phyloP scores from a whole-genome alignment of 2,888 invertebrate genomes.

The Cantharis flavilabris region DNA sequence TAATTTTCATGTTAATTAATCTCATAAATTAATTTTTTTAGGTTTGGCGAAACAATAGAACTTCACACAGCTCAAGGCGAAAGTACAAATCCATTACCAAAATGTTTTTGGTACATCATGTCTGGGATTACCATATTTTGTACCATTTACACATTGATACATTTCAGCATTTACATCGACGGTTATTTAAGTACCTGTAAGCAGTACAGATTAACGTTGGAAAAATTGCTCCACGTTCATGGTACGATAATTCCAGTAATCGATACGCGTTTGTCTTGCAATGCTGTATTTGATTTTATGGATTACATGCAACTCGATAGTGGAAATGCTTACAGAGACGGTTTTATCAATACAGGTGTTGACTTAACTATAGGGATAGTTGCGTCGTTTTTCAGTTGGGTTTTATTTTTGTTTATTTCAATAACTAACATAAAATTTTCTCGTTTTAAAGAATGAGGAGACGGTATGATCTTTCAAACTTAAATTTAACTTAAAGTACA shows the following conservation, averaged over 20 bases:
- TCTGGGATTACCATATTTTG: constrained; percentile 66
- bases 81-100: constrained; percentile 63
- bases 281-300: constrained; percentile 81
- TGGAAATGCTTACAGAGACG: constrained; percentile 65
- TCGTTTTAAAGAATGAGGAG: constrained; percentile 12
- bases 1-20: too few relatives aligned
- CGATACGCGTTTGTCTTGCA: constrained; percentile 70
- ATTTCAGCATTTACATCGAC: constrained; percentile 71
- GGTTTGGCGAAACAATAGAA: constrained; percentile 70
- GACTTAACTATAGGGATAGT: constrained; percentile 69
- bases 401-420: constrained; percentile 44
- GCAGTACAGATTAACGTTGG: constrained; percentile 71
- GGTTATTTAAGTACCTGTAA: constrained; percentile 78
- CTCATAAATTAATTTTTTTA: constrained; percentile 41
- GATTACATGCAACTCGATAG: constrained; percentile 76
- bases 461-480: background rate
- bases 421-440: constrained; percentile 47
- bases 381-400: constrained; percentile 56
- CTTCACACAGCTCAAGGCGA: constrained; percentile 65
- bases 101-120: constrained; percentile 71
- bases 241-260: constrained; percentile 66
- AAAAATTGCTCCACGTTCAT: constrained; percentile 61
- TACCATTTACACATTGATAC: constrained; percentile 68
- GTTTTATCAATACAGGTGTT: constrained; percentile 73
- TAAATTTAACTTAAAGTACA: background rate